phyloP scores from a whole-genome alignment of 2,113 vertebrate species.

The Camelus bactrianus region DNA sequence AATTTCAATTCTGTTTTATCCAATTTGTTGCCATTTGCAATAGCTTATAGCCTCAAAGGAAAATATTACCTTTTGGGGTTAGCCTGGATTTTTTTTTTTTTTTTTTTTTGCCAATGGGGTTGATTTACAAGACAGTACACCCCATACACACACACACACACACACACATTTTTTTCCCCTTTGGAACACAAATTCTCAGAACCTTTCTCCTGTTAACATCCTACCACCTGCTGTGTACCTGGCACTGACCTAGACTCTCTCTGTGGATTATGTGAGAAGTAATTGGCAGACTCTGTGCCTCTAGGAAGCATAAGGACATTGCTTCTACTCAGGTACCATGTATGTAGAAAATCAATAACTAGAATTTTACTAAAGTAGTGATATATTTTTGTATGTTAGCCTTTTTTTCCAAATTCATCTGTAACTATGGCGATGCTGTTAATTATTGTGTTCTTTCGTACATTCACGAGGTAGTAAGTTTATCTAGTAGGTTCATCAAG shows the following conservation, averaged over 20 bases:
- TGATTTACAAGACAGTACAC: not conserved
- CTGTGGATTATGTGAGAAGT: not conserved
- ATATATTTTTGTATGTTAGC: not conserved
- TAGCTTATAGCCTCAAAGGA: not conserved
- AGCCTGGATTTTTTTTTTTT: not conserved
- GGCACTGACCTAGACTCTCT: not conserved
- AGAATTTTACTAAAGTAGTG: not conserved
- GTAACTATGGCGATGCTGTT: not conserved
- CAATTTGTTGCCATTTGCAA: not conserved
- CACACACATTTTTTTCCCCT: not conserved
- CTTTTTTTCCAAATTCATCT: not conserved
- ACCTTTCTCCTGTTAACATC: not conserved
- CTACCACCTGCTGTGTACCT: not conserved
- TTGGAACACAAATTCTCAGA: constrained; percentile 12
- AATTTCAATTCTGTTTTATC: constrained; percentile 5
- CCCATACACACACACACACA: not conserved
- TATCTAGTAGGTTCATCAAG: not conserved
- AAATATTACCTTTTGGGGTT: not conserved
- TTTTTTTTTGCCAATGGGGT: not conserved
- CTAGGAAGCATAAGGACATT: not conserved
- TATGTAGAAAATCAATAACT: not conserved
- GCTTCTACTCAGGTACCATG: not conserved
- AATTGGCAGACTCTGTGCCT: not conserved
- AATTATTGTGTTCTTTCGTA: not conserved
- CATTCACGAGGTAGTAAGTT: not conserved